Evolutionary conservation across 2,113 vertebrate species (phyloP).

Genomic region (Cynocephalus volans): DNA sequence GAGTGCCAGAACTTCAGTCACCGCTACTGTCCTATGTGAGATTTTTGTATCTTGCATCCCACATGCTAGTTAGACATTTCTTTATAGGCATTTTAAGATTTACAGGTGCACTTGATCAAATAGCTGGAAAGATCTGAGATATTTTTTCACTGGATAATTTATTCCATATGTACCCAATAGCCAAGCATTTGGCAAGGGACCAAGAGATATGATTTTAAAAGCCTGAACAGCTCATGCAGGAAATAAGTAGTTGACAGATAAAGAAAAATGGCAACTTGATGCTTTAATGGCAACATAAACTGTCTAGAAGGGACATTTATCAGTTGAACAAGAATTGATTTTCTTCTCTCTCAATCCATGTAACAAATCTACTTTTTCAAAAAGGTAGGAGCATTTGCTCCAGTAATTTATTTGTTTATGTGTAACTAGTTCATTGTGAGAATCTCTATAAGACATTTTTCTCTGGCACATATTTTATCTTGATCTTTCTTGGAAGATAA

Average conservation of each 20-base stretch:
- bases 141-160: constrained; percentile 58
- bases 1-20: not conserved
- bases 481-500: not conserved
- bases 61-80: not conserved
- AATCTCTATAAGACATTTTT: not conserved
- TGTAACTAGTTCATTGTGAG: not conserved
- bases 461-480: not conserved
- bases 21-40: not conserved
- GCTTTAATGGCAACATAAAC: constrained; percentile 46
- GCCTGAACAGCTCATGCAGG: constrained; percentile 1
- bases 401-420: constrained; percentile 38
- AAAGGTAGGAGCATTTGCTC: not conserved
- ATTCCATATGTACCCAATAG: constrained; percentile 51
- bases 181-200: not conserved
- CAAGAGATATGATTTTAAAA: constrained; percentile 35
- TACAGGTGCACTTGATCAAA: constrained; percentile 54
- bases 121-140: not conserved
- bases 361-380: not conserved
- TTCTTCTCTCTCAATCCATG: not conserved
- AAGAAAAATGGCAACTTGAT: constrained; percentile 71
- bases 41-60: not conserved
- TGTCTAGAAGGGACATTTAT: constrained; percentile 8
- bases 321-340: constrained; percentile 21
- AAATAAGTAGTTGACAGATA: constrained; percentile 72
- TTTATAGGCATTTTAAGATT: constrained; percentile 21